Evolutionary conservation across 1,140 invertebrate genomes (phyloP), one percentile per base, ranked within the genome.

Genomic region (Aphelinus atriplicis): DNA sequence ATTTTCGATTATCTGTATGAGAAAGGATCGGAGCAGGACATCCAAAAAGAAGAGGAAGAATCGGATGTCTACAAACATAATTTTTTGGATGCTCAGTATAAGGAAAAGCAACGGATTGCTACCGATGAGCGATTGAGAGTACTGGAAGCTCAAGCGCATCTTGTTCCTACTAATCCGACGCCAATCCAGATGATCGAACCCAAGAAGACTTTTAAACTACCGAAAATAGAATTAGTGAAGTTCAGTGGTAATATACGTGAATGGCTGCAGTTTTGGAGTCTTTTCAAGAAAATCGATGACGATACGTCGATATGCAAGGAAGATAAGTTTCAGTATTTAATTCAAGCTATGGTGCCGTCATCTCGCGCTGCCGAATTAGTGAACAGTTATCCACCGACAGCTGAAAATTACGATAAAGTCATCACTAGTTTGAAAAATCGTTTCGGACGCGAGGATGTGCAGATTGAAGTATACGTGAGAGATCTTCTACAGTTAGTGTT

Each of bases 371-470:
- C 7, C 0, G 58, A 57, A 46, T 56, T 75, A 9, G 67, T 75
- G 9, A 63, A 79, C 45, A 82, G 80, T 77, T 83, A 75, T 71
- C 81, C 82, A 2, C 62, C 77, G 0, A 77, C 75, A 10, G 69
- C 60, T 62, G 77, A 78, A 56, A 83, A 82, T 48, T 84, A 84
- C 71, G 2, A 50, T 0, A 80, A 82, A 61, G 81, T 76, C 56
- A 67, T 83, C 5, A 69, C 74, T 1, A 60, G 66, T 47, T 75
- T 84, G 42, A 79, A 81, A 71, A 48, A 43, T 10, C n/a, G 79
- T 53, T 83, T 86, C 51, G 81, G 77, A 7, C 58, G 71, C 56
- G 73, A 81, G 6, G 77, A 84, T 56, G 9, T 82, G 1, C 64
- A 79, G 26, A 26, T 26, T 26, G 26, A 26, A 26, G 26, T 26